Percentiles rank a stretch among this genome's conserved stretches.
phyloP scores from a whole-genome alignment of 2,797 vertebrate genomes.

The Lindbergichthys nudifrons region DNA sequence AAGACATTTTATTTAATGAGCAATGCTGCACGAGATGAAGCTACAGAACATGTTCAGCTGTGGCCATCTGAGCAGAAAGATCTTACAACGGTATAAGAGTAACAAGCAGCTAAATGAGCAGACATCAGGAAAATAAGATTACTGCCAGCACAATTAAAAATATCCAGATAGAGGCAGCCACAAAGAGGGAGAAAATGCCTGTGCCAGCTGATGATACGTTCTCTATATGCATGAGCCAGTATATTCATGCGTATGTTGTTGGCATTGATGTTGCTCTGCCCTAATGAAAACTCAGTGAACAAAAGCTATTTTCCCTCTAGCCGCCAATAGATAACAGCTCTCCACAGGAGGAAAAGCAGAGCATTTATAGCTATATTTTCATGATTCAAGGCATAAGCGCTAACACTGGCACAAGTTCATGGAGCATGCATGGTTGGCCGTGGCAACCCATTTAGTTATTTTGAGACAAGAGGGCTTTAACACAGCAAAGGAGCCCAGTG shows the following conservation, averaged over 20 bases:
- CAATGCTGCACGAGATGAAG: neutral
- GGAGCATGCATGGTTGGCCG: neutral
- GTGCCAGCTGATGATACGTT: conserved; percentile 9
- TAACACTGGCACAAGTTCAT: conserved; percentile 30
- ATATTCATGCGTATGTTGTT: conserved; percentile 24
- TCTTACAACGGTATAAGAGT: conserved; percentile 3
- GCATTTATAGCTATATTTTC: conserved; percentile 31
- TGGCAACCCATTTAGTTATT: conserved; percentile 22
- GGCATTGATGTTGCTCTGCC: conserved; percentile 36
- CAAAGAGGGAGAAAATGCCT: neutral
- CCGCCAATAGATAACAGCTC: conserved; percentile 52
- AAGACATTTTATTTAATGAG: neutral
- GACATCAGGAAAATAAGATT: conserved; percentile 29
- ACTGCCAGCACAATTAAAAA: conserved; percentile 13
- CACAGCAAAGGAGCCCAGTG: conserved; percentile 17
- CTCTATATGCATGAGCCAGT: conserved; percentile 22
- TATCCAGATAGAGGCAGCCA: neutral
- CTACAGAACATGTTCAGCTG: neutral
- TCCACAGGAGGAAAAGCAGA: conserved; percentile 41
- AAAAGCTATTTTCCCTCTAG: conserved; percentile 37
- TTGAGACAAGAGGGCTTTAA: conserved; percentile 24
- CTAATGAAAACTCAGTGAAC: conserved; percentile 64
- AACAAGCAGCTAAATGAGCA: conserved; percentile 34
- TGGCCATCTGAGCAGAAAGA: conserved; percentile 2
- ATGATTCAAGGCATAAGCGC: conserved; percentile 22